Conservation (phyloP, 2,113 vertebrate species). For the Elachura formosa region DNA sequence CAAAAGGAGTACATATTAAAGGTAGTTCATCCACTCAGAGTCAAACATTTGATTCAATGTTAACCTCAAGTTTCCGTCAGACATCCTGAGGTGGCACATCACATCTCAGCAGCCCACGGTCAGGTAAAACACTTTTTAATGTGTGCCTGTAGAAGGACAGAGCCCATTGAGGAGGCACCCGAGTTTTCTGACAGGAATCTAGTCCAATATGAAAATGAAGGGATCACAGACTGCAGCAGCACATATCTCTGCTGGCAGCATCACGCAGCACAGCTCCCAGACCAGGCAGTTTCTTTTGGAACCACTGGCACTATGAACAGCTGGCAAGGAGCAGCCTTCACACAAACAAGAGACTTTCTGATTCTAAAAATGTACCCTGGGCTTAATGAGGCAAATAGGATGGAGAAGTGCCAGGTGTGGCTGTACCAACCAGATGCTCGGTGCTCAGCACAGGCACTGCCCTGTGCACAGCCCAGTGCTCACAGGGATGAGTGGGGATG, state of each 20-base stretch:
- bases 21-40: background rate
- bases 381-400: background rate
- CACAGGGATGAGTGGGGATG: fast-evolving
- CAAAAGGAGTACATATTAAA: background rate
- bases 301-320: fast-evolving
- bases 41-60: background rate
- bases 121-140: background rate
- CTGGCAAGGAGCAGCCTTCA: background rate
- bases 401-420: background rate
- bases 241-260: background rate
- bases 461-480: fast-evolving
- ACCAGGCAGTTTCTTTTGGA: background rate
- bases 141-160: background rate
- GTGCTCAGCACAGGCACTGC: background rate
- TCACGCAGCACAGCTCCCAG: background rate
- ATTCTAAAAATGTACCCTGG: background rate
- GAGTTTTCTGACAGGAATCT: background rate
- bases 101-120: background rate
- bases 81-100: background rate
- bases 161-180: background rate
- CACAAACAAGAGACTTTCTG: background rate
- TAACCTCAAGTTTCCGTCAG: background rate
- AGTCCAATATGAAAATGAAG: background rate
- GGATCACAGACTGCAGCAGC: background rate
- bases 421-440: background rate